Evolutionary conservation across 2,888 invertebrate species (phyloP).

Genomic region (Sepiola atlantica): DNA sequence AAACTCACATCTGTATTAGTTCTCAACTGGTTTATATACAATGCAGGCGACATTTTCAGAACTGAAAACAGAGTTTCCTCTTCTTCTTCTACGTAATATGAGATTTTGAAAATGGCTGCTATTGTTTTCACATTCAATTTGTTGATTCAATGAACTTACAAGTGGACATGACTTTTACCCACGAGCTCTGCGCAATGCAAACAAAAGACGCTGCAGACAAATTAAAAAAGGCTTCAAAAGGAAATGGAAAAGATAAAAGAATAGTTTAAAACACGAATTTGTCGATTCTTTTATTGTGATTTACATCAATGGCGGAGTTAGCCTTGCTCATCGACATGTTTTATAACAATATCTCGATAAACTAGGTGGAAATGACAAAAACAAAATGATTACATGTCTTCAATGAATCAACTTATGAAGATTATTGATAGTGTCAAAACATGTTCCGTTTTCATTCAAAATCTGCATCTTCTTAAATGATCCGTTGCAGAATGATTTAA

Average conservation of each 20-base stretch:
- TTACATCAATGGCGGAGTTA: neutral
- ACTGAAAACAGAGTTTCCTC: neutral
- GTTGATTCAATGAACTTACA: neutral
- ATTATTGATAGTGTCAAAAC: neutral
- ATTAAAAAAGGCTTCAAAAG: neutral
- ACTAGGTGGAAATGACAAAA: neutral
- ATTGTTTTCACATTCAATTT: neutral
- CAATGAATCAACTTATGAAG: neutral
- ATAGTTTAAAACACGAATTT: neutral
- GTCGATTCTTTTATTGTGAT: neutral
- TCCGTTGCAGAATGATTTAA: too few relatives aligned
- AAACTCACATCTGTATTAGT: neutral
- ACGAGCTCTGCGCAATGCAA: neutral
- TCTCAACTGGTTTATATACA: neutral
- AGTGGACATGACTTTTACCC: neutral
- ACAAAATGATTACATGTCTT: neutral
- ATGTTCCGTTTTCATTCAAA: neutral
- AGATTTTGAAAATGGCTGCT: neutral
- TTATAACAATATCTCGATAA: neutral
- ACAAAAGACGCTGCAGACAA: neutral
- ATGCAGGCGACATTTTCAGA: neutral
- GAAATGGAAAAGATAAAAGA: neutral
- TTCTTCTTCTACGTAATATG: neutral
- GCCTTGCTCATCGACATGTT: neutral
- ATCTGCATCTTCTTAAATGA: neutral